A percentile compares a stretch with the other conserved stretches of the same genome.
phyloP scores from a whole-genome alignment of 2,888 invertebrate species.

The Mylabris sibirica region DNA sequence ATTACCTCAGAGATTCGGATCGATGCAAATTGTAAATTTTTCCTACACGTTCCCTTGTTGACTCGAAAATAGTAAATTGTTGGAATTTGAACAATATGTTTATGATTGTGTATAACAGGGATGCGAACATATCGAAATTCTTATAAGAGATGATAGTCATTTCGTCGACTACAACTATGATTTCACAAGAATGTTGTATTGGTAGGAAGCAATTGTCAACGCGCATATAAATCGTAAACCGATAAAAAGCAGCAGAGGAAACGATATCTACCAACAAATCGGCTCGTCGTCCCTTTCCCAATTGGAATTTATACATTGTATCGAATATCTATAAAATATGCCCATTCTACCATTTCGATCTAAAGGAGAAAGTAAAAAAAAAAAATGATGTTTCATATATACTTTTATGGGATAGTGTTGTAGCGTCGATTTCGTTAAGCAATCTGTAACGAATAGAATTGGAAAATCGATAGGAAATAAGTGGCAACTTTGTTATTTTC shows the following conservation, averaged over 20 bases:
- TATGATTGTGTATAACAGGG: neutral
- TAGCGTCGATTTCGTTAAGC: neutral
- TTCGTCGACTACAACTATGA: neutral
- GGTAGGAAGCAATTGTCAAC: constrained; percentile 34
- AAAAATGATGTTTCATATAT: neutral
- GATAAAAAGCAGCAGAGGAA: constrained; percentile 29
- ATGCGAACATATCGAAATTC: neutral
- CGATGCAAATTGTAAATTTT: neutral
- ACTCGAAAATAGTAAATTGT: neutral
- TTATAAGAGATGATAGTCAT: neutral
- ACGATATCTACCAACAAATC: constrained; percentile 35
- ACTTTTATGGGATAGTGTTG: neutral
- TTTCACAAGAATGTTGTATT: constrained; percentile 3
- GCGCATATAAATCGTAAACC: constrained; percentile 36
- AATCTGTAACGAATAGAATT: neutral
- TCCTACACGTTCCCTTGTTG: neutral
- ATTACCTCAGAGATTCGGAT: neutral
- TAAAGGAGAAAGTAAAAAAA: neutral
- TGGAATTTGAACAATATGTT: constrained; percentile 1
- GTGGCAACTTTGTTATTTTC: neutral
- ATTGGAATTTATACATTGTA: constrained; percentile 12
- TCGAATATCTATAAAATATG: constrained; percentile 9
- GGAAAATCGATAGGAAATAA: neutral
- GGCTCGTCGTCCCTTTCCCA: constrained; percentile 20
- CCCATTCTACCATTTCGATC: neutral